Percentiles rank a stretch among this genome's conserved stretches.
These are phyloP conservation scores for Mastigias papua DNA, from an alignment of 30 jellyfish, hydroid and myxozoan species.

Conservation along the genomic window DNA sequence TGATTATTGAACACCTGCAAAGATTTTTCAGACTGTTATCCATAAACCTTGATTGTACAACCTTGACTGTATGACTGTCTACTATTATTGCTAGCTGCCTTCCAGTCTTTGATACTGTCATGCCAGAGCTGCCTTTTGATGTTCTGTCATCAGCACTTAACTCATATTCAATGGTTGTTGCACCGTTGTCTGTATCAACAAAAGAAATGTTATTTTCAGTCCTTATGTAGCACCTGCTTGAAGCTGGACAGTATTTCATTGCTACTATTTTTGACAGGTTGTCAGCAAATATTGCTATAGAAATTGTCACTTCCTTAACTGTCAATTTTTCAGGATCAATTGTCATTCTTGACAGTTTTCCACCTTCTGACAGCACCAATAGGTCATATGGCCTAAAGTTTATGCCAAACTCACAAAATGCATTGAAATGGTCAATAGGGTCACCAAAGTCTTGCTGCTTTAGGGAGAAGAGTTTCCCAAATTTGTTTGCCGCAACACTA, in stretches of 20 bases:
- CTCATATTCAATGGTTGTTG: not conserved
- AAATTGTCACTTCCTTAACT: not conserved
- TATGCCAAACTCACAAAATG: conserved; percentile 37
- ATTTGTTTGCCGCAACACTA: conserved; percentile 9
- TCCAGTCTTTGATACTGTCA: conserved; percentile 56
- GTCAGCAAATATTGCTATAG: not conserved
- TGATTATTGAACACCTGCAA: conserved; percentile 21
- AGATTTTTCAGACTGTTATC: conserved; percentile 44
- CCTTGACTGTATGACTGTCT: not conserved
- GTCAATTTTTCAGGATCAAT: conserved; percentile 13
- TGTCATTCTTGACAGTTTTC: conserved; percentile 23
- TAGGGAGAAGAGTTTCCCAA: conserved; percentile 26
- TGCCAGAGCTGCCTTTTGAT: not conserved
- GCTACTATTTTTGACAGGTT: conserved; percentile 7
- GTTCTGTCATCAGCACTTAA: not conserved
- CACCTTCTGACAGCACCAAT: conserved; percentile 27
- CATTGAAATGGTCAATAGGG: conserved; percentile 48
- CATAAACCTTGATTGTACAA: not conserved
- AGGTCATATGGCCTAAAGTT: conserved; percentile 30
- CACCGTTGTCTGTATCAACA: conserved; percentile 28
- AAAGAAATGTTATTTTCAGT: not conserved
- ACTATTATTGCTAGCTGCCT: conserved; percentile 33
- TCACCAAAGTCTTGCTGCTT: conserved; percentile 17
- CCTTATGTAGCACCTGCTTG: conserved; percentile 9
- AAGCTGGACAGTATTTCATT: conserved; percentile 40